These are phyloP conservation scores for Ageneiosus marmoratus DNA, from an alignment of 2,113 vertebrate species.

Conservation along the genomic window DNA sequence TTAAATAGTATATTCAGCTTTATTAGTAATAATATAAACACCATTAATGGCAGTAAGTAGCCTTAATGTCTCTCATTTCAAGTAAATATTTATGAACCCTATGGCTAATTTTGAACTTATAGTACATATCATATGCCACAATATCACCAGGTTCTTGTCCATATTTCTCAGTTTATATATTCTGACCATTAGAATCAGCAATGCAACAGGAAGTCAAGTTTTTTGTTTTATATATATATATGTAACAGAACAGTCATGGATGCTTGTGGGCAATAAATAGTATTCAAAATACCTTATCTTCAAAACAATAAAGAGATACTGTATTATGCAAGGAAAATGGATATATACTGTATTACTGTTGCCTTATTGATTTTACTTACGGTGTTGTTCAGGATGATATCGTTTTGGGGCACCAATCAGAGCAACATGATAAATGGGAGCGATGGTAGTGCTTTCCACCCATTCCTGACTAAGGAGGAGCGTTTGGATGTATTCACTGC, in stretches of 20 bases:
- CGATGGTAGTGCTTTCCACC: conserved; percentile 91
- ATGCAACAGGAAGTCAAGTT: background rate
- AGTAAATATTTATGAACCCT: background rate
- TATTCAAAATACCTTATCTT: background rate
- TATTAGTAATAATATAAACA: background rate
- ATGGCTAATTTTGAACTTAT: background rate
- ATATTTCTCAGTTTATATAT: background rate
- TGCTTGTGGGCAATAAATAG: background rate
- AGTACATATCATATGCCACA: background rate
- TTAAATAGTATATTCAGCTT: background rate
- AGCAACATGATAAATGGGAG: conserved; percentile 95
- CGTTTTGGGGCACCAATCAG: conserved; percentile 80
- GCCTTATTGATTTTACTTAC: background rate
- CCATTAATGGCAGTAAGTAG: background rate
- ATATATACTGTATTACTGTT: background rate
- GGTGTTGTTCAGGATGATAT: conserved; percentile 65
- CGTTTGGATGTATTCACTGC: conserved; percentile 85
- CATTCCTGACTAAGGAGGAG: conserved; percentile 82
- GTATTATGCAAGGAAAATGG: background rate
- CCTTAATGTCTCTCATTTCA: background rate
- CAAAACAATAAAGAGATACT: background rate
- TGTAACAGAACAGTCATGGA: background rate
- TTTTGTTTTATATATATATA: background rate
- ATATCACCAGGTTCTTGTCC: background rate
- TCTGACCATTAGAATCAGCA: background rate